Base-by-base conservation (phyloP, 2,113 vertebrate genomes). In the Cyanistes caeruleus region DNA sequence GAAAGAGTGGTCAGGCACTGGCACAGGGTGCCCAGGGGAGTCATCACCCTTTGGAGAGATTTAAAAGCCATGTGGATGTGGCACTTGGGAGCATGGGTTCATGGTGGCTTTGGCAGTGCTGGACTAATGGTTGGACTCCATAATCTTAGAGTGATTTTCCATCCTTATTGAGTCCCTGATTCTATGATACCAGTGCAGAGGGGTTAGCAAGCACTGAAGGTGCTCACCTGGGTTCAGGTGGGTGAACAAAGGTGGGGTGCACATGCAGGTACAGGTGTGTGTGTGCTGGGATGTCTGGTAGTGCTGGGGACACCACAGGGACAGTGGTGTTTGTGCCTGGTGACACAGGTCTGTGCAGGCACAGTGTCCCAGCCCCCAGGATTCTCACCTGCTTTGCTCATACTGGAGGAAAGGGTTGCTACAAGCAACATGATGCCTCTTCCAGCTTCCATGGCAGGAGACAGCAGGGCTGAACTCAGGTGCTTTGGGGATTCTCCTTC, bases 201-300 rank as follows among this genome's bases (percentile, higher is more conserved):
- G 53, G 11, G 22, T 22, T 15, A 14, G 15, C 27, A 39, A 2
- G 3, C 33, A 6, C 25, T 10, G 4, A 24, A 35, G 44, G 14
- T 25, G 49, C 63, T 63, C 19, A 0, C 11, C 69, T 10, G 44
- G 39, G 31, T 18, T 48, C 23, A 14, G 59, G 35, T 10, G 37
- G 44, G 37, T n/a, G 25, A n/a, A 67, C 2, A 4, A 2, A 8
- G 27, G 15, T 25, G 35, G 19, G 22, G 14, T 43, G 41, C 49
- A 4, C 0, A 0, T 2, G 1, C 1, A 8, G 39, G 41, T 43
- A 39, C 6, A 39, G 56, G 3, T 15, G n/a, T 22, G 6, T 31
- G n/a, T 65, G 78, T 35, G 56, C 13, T n/a, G 14, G 14, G 55
- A 5, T 9, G 37, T 22, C 44, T 49, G 63, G 55, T 33, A 52